These are phyloP conservation scores for Eupithecia abbreviata DNA, from an alignment of 2,888 invertebrate genomes.

Conservation along the genomic window DNA sequence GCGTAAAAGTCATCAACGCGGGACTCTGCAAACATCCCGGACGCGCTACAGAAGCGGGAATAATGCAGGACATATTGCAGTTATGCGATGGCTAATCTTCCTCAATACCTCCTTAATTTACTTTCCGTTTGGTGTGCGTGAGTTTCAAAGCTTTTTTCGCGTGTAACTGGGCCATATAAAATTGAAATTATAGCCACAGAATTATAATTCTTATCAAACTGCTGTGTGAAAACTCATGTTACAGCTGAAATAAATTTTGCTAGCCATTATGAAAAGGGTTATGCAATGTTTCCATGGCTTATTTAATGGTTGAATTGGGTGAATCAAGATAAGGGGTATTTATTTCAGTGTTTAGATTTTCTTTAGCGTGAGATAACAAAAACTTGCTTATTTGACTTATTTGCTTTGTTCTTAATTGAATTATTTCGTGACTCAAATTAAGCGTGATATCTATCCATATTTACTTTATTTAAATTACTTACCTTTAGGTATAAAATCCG, in stretches of 20 bases:
- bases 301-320: constrained; percentile 54
- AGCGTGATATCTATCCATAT: constrained; percentile 4
- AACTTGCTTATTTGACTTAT: constrained; percentile 14
- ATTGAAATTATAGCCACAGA: background rate
- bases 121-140: background rate
- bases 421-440: constrained; percentile 23
- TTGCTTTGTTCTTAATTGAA: constrained; percentile 18
- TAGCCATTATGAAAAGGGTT: constrained; percentile 61
- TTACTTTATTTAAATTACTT: background rate
- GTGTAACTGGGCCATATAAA: background rate
- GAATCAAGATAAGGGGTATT: constrained; percentile 59
- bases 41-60: no score
- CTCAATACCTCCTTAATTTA: background rate
- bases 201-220: constrained; percentile 45
- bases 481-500: background rate
- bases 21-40: no score
- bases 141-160: background rate
- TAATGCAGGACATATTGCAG: background rate
- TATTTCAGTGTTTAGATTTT: constrained; percentile 26
- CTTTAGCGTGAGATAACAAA: constrained; percentile 24
- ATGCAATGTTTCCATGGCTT: constrained; percentile 63
- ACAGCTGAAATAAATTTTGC: constrained; percentile 57
- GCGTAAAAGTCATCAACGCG: no score
- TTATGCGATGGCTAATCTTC: background rate
- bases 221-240: constrained; percentile 45